Evolutionary conservation across 2,888 invertebrate species (phyloP).

Genomic region (Strigamia maritima): DNA sequence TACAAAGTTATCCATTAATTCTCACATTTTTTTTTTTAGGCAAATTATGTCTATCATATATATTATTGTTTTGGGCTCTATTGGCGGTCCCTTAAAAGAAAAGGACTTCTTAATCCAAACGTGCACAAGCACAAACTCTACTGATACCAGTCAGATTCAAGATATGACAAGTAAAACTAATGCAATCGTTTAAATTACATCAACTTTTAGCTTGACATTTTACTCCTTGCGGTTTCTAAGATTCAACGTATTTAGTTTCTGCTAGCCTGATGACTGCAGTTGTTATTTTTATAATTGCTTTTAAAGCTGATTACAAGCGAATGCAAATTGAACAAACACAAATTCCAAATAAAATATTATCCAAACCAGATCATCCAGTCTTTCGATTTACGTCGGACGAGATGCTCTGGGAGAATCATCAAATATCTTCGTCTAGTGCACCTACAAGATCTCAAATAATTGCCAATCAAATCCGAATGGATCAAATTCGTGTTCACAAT

Average conservation of each 20-base stretch:
- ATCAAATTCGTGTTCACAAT: too few relatives aligned
- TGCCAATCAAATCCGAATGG: too few relatives aligned
- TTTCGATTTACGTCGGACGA: too few relatives aligned
- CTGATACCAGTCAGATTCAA: neutral
- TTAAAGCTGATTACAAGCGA: slow-evolving; percentile 5
- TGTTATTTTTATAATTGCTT: neutral
- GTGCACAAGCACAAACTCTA: neutral
- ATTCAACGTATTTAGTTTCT: neutral
- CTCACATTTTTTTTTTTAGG: slow-evolving; percentile 45
- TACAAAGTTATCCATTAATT: too few relatives aligned
- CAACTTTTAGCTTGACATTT: neutral
- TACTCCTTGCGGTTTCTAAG: too few relatives aligned
- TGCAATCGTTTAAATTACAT: neutral
- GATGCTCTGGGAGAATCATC: too few relatives aligned
- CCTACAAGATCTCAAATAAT: too few relatives aligned
- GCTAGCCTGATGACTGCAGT: neutral
- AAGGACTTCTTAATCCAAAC: slow-evolving; percentile 17
- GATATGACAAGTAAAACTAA: slow-evolving; percentile 39
- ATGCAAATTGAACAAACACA: neutral
- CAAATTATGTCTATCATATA: slow-evolving; percentile 50
- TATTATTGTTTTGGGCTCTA: slow-evolving; percentile 48
- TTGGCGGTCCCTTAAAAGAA: slow-evolving; percentile 41
- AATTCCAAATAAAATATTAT: neutral
- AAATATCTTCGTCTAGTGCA: too few relatives aligned
- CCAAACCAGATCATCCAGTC: too few relatives aligned